Evolutionary conservation across 2,888 invertebrate species (phyloP), one percentile per base, ranked within the genome.

Genomic region (Spodoptera picta): DNA sequence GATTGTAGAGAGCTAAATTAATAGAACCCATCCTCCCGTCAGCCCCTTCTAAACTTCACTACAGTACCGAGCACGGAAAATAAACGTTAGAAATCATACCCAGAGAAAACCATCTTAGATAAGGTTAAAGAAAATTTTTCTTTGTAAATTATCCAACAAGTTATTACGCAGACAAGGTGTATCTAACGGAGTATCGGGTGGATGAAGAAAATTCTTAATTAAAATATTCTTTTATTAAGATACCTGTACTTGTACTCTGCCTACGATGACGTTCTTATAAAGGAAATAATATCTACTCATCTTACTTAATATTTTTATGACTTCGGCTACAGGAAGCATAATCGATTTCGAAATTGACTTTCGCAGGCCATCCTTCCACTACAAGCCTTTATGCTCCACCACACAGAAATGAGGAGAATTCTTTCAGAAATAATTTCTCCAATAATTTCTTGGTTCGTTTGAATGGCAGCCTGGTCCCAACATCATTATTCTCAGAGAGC

Each of bases 1-100:
- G 60, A 79, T 59, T 61, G 59, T 55, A 42, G 64, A 61, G 43
- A 60, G 54, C 47, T 49, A 61, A 69, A 67, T 74, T 74, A 75
- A 69, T 61, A 65, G 55, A 53, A 52, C 27, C 55, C 65, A 57
- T 59, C 55, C 58, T 14, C 60, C 56, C 7, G 36, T 5, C 36
- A 36, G 36, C 36, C 36, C 36, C 9, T 36, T 69, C 73, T 24
- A 56, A 73, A 76, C 58, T 62, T 65, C 19, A 51, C 12, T 42
- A 55, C 48, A 49, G 55, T 48, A 47, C 43, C 31, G 24, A 47
- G 24, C 24, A 9, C 41, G 42, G 41, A 44, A 55, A 56, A 50
- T 55, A 58, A 55, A 55, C 53, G 10, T 44, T 59, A 19, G 9
- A 23, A 49, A 60, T 47, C 27, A 14, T 42, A 48, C n/a, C 4